Evolutionary conservation across 1,140 invertebrate species (phyloP).

Genomic region (Drosophila grimshawi): DNA sequence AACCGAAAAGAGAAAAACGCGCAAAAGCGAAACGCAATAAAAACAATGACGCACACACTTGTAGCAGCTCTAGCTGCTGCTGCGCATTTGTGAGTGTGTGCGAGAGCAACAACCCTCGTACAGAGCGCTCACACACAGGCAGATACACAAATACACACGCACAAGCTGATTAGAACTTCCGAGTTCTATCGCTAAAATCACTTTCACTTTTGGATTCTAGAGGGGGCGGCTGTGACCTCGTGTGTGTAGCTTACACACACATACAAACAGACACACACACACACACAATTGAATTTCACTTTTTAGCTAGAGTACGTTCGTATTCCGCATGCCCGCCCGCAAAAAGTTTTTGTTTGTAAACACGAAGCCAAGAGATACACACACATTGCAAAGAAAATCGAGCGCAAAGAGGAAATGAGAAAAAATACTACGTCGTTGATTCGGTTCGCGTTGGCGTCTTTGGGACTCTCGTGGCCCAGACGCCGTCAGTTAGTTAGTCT

Average conservation of each 20-base stretch:
- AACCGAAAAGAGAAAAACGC: conserved; percentile 65
- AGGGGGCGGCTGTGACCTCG: conserved; percentile 49
- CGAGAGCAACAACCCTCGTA: conserved; percentile 68
- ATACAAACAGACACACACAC: conserved; percentile 23
- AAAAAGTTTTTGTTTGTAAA: conserved; percentile 79
- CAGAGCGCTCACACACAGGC: not conserved
- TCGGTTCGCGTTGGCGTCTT: conserved; percentile 53
- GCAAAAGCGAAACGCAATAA: conserved; percentile 83
- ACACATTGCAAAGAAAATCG: conserved; percentile 74
- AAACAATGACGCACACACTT: conserved; percentile 83
- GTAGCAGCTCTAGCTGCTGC: conserved; percentile 58
- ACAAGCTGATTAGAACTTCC: conserved; percentile 68
- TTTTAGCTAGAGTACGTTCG: conserved; percentile 62
- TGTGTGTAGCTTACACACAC: conserved; percentile 33
- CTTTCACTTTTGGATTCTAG: conserved; percentile 68
- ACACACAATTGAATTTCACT: conserved; percentile 60
- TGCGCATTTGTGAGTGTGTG: conserved; percentile 43
- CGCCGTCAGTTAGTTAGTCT: conserved; percentile 16
- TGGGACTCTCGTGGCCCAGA: conserved; percentile 10
- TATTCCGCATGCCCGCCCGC: conserved; percentile 44
- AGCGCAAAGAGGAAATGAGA: conserved; percentile 68
- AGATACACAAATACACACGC: not conserved
- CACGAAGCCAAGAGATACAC: conserved; percentile 81
- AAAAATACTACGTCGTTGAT: conserved; percentile 80
- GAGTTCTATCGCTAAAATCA: conserved; percentile 59